Percentiles rank a stretch among this genome's conserved stretches.
Conservation (phyloP, 2,888 invertebrate genomes). For the Nasonovia ribisnigri region DNA sequence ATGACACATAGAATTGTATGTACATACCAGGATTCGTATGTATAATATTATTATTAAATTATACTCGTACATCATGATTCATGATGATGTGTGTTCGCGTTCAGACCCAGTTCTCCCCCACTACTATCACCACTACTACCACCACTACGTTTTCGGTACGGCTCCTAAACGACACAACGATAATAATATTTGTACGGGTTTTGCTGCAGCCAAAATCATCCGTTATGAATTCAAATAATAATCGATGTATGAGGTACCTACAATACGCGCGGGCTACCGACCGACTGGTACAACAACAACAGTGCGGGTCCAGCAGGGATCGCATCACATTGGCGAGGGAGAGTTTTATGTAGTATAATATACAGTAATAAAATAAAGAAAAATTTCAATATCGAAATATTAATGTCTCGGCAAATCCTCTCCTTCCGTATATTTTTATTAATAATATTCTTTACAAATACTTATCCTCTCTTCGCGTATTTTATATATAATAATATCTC, state of each 20-base stretch:
- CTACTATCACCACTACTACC: not conserved
- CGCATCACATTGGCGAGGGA: not conserved
- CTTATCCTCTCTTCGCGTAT: not conserved
- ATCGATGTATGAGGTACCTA: conserved; percentile 20
- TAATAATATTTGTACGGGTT: not conserved
- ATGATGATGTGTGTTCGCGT: not conserved
- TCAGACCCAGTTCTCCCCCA: not conserved
- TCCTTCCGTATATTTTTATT: conserved; percentile 29
- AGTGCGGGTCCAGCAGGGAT: not conserved
- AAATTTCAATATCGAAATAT: conserved; percentile 56
- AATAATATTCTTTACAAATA: conserved; percentile 55
- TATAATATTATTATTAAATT: not conserved
- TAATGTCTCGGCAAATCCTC: conserved; percentile 54
- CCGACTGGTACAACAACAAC: not conserved
- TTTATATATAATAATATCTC: not conserved
- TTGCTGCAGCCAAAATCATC: not conserved
- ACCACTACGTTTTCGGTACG: not conserved
- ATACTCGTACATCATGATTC: not conserved
- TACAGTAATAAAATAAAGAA: conserved; percentile 45
- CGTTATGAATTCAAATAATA: not conserved
- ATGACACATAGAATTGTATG: not conserved
- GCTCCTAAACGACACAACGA: not conserved
- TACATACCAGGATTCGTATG: not conserved
- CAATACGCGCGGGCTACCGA: not conserved
- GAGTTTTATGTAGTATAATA: not conserved